phyloP scores from a whole-genome alignment of 2,888 invertebrate species.

The Nomada ferruginata region DNA sequence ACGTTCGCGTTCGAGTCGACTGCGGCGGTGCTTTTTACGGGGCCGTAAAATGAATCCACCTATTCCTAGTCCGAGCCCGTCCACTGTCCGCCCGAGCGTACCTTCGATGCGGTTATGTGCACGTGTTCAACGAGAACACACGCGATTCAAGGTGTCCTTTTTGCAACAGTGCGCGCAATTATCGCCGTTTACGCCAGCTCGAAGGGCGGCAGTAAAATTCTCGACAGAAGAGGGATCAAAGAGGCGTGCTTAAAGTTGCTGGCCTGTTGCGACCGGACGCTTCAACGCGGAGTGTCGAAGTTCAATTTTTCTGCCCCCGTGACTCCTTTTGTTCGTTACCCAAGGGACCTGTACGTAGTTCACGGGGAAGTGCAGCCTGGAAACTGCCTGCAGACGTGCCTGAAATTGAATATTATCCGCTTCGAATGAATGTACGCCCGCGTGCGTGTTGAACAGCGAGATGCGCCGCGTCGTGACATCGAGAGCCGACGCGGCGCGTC shows the following conservation, averaged over 20 bases:
- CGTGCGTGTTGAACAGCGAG: constrained; percentile 41
- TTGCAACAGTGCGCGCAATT: constrained; percentile 78
- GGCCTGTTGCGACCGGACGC: neutral
- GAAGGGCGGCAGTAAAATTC: constrained; percentile 72
- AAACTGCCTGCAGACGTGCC: constrained; percentile 65
- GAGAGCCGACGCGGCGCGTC: constrained; percentile 33
- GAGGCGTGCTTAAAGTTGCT: neutral
- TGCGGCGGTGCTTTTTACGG: constrained; percentile 75
- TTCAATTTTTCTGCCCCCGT: constrained; percentile 22
- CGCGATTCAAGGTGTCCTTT: constrained; percentile 60
- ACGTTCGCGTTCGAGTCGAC: constrained; percentile 9
- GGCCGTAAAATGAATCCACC: constrained; percentile 78
- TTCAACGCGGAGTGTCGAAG: neutral
- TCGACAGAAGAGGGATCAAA: constrained; percentile 19
- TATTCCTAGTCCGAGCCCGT: constrained; percentile 69
- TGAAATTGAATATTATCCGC: constrained; percentile 72
- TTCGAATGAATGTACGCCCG: constrained; percentile 54
- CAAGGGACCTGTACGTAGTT: constrained; percentile 3
- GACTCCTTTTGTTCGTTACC: constrained; percentile 1
- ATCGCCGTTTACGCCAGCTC: constrained; percentile 76
- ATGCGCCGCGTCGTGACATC: constrained; percentile 54
- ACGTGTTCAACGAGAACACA: constrained; percentile 54
- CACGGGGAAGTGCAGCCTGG: constrained; percentile 44
- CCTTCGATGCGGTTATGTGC: constrained; percentile 41
- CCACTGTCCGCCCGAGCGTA: constrained; percentile 26